Evolutionary conservation across 2,797 vertebrate genomes (phyloP), one percentile per base, ranked within the genome.

Genomic region (Pseudotriccus pelzelni): DNA sequence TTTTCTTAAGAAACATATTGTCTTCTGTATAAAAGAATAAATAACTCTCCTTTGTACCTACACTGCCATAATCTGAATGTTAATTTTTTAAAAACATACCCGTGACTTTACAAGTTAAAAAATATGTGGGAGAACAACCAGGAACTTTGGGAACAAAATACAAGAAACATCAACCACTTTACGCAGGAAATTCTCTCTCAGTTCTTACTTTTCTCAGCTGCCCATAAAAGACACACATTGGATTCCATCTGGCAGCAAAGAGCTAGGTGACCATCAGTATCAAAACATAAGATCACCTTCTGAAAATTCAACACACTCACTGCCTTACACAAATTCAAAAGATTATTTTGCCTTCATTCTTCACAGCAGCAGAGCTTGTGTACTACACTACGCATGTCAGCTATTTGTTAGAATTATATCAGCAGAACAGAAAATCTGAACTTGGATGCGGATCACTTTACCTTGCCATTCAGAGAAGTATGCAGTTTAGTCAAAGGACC

Each of bases 401-500:
- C 28, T 74, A 14, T 46, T 91, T 62, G 60, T 28, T 85, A 68
- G 37, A 20, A 52, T 2, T 47, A 4, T 7, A 78, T 44, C 37
- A 53, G 34, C 24, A 72, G 58, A 92, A 83, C 0, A 9, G 34
- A 86, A 80, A 53, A 70, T 12, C 8, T 60, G 22, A 93, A 50
- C 34, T 83, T 39, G 58, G 37, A 63, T 59, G 86, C 27, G 37
- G 30, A 79, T 69, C 36, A 53, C 91, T 98, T 98, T 97, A 99
- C 99, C 98, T 99, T 99, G 96, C 99, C 99, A 90, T 98, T 99
- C 53, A 99, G 97, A 91, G 98, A 98, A 96, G 97, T 98, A 97
- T 99, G 98, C 60, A 99, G 98, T 96, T 99, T 99, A 96, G 98
- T 97, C 68, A 99, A 97, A 50, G 98, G 98, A 69, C 96, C 97